Conservation (phyloP, 2,797 vertebrate species). For the Pseudochromis fuscus region DNA sequence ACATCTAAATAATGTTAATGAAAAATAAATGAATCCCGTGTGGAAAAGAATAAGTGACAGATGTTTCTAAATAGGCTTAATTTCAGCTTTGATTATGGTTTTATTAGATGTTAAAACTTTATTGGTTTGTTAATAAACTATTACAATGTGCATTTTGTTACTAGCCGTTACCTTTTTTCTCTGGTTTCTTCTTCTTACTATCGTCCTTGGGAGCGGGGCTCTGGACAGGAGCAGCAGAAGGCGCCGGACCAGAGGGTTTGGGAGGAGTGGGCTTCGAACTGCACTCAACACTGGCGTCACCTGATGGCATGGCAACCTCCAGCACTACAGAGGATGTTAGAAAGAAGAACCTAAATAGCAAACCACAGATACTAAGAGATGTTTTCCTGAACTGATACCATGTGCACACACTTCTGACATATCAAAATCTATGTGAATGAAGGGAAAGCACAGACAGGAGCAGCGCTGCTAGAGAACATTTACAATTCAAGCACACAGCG, state of each 20-base stretch:
- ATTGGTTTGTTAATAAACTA: conserved; percentile 10
- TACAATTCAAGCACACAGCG: conserved; percentile 22
- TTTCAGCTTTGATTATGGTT: neutral
- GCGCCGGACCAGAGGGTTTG: conserved; percentile 57
- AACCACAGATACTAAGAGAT: neutral
- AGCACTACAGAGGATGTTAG: conserved; percentile 80
- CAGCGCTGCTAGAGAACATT: neutral
- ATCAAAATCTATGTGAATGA: neutral
- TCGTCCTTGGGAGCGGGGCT: conserved; percentile 82
- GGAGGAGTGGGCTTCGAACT: conserved; percentile 76
- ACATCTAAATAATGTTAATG: too few relatives aligned
- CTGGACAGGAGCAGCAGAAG: conserved; percentile 71
- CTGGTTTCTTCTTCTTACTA: conserved; percentile 91
- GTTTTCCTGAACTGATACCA: neutral
- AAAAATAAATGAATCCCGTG: too few relatives aligned
- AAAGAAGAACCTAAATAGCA: neutral
- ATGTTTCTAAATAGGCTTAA: conserved; percentile 11
- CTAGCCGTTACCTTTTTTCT: conserved; percentile 91
- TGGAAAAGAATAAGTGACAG: conserved; percentile 12
- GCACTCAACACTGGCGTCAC: conserved; percentile 61
- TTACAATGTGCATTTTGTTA: neutral
- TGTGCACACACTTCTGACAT: neutral
- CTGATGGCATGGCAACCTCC: conserved; percentile 84
- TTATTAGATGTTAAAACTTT: conserved; percentile 28
- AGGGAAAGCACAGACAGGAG: neutral